These are phyloP conservation scores for Epistrophella euchroma DNA, from an alignment of 2,888 invertebrate species.

Conservation along the genomic window DNA sequence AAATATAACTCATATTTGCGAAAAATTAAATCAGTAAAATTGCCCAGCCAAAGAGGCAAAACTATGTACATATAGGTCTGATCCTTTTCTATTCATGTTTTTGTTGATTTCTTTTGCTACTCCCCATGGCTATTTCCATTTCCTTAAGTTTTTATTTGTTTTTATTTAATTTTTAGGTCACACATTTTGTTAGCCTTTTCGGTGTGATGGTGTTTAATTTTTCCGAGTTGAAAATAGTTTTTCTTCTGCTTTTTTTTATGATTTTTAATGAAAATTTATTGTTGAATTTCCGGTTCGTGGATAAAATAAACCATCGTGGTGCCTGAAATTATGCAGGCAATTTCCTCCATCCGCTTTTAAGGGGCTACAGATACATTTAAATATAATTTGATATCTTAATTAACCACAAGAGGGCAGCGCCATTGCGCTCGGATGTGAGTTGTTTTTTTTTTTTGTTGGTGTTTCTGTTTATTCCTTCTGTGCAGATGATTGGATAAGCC, in stretches of 20 bases:
- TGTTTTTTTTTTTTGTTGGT: slow-evolving; percentile 3
- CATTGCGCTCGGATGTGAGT: slow-evolving; percentile 13
- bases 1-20: slow-evolving; percentile 12
- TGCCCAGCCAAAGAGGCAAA: neutral
- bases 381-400: slow-evolving; percentile 43
- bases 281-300: slow-evolving; percentile 35
- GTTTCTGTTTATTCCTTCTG: slow-evolving; percentile 1
- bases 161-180: slow-evolving; percentile 54
- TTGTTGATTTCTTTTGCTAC: slow-evolving; percentile 5
- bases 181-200: slow-evolving; percentile 33
- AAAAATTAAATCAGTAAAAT: slow-evolving; percentile 56
- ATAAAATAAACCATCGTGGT: slow-evolving; percentile 32
- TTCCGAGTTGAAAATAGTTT: slow-evolving; percentile 13
- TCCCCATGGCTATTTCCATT: neutral
- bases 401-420: slow-evolving; percentile 23
- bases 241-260: slow-evolving; percentile 31
- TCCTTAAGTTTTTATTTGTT: slow-evolving; percentile 13
- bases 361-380: neutral
- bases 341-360: slow-evolving; percentile 19
- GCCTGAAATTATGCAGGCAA: slow-evolving; percentile 66
- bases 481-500: slow-evolving; percentile 51
- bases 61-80: neutral
- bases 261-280: slow-evolving; percentile 58
- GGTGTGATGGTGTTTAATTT: slow-evolving; percentile 12
- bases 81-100: slow-evolving; percentile 44